phyloP scores from a whole-genome alignment of 2,797 vertebrate species.

The Liasis olivaceus region DNA sequence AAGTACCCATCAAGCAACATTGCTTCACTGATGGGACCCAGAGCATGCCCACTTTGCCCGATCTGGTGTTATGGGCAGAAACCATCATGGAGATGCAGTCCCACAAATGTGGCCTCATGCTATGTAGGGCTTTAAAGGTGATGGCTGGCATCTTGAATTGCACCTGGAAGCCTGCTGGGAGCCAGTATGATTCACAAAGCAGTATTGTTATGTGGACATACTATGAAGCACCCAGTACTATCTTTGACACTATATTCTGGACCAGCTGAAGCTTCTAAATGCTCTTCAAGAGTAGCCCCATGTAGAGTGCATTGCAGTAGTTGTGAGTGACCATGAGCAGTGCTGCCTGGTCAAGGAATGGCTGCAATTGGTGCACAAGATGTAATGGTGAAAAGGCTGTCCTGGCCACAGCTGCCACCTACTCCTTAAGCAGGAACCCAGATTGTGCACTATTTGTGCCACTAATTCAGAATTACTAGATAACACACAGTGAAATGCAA shows the following conservation, averaged over 20 bases:
- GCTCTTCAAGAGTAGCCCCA: no score
- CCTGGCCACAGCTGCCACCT: background rate
- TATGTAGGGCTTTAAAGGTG: background rate
- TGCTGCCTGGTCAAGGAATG: background rate
- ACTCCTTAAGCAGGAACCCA: background rate
- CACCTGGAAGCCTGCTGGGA: background rate
- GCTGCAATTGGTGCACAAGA: background rate
- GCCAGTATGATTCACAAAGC: background rate
- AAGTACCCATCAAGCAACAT: background rate
- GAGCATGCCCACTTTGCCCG: background rate
- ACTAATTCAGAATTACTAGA: no score
- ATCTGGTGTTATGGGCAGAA: background rate
- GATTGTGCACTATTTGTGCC: background rate
- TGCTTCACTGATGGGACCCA: background rate
- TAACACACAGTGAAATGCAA: background rate
- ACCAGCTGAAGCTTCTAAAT: background rate
- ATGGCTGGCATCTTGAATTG: background rate
- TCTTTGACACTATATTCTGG: background rate
- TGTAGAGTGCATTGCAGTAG: background rate
- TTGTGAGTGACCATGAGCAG: background rate
- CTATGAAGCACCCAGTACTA: background rate
- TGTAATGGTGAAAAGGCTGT: background rate
- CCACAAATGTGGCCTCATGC: background rate
- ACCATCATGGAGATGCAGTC: background rate
- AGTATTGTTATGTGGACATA: background rate